Conservation (phyloP, 2,113 vertebrate genomes). For the Merops nubicus region DNA sequence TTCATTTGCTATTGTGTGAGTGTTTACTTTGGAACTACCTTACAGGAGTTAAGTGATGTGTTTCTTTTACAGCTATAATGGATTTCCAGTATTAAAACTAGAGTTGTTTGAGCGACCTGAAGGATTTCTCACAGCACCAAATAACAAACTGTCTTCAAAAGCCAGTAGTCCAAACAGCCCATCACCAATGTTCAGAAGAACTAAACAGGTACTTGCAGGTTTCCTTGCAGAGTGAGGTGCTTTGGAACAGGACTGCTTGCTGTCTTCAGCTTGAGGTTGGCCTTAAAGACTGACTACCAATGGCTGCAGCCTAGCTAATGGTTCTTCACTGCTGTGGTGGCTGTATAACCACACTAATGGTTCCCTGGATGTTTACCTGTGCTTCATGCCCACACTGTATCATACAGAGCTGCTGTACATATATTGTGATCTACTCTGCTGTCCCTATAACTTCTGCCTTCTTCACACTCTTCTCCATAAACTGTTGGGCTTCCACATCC, state of each 20-base stretch:
- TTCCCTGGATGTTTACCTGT: background rate
- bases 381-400: background rate
- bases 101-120: constrained; percentile 89
- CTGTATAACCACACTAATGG: background rate
- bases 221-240: background rate
- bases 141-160: constrained; percentile 81
- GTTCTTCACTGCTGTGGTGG: background rate
- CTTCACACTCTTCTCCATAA: background rate
- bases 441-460: fast-evolving
- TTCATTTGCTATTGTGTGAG: background rate
- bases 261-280: background rate
- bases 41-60: background rate
- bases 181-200: constrained; percentile 93
- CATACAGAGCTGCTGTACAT: background rate
- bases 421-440: background rate
- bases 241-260: background rate
- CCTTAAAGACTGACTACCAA: background rate
- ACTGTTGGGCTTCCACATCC: background rate
- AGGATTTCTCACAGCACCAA: constrained; percentile 77
- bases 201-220: constrained; percentile 88
- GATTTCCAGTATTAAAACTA: constrained; percentile 90
- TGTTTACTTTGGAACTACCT: background rate
- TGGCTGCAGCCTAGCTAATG: background rate
- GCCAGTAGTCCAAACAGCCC: constrained; percentile 91
- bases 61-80: constrained; percentile 86